Evolutionary conservation across 2,797 vertebrate species (phyloP).

Genomic region (Cygnus olor): DNA sequence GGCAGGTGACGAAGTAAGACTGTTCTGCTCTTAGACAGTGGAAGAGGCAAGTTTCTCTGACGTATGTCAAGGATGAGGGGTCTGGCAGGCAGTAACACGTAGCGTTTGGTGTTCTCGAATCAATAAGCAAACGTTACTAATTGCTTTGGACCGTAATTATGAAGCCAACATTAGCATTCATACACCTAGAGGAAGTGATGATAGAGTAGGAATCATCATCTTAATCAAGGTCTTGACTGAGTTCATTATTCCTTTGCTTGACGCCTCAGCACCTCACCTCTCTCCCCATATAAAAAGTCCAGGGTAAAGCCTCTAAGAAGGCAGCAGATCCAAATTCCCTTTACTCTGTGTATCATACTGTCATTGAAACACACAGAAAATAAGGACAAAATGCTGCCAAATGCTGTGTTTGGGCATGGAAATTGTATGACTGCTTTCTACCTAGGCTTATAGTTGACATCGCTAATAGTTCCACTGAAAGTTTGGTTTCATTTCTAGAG

Average conservation of each 20-base stretch:
- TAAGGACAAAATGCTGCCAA: not conserved
- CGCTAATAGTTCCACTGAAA: not conserved
- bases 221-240: slow-evolving; percentile 21
- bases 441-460: not conserved
- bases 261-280: not conserved
- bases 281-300: not conserved
- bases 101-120: slow-evolving; percentile 13
- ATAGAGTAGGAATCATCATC: not conserved
- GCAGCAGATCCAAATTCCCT: not conserved
- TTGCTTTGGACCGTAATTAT: not conserved
- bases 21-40: not conserved
- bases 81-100: not conserved
- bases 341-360: not conserved
- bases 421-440: not conserved
- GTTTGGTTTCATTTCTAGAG: not conserved
- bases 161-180: not conserved
- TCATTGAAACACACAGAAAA: not conserved
- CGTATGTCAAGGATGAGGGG: not conserved
- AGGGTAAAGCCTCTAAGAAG: not conserved
- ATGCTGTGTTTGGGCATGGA: not conserved
- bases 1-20: slow-evolving; percentile 7
- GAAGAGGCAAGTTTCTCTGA: not conserved
- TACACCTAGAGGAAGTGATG: slow-evolving; percentile 20
- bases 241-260: not conserved
- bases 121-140: slow-evolving; percentile 26